A percentile compares a stretch with the other conserved stretches of the same genome.
phyloP scores from a whole-genome alignment of 2,888 invertebrate species.

The Agrochola lychnidis region DNA sequence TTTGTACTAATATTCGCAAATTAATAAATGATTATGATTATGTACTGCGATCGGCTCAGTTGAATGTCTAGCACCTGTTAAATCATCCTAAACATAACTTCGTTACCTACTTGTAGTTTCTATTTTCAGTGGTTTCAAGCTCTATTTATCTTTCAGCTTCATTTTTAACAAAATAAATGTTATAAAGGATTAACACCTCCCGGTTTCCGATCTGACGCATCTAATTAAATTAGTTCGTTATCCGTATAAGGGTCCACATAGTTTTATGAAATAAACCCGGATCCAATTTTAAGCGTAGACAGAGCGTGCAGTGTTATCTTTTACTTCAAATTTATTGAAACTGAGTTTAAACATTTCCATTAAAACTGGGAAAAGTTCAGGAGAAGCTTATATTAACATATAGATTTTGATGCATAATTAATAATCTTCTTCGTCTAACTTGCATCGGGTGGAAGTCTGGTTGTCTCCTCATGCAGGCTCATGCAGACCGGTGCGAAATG shows the following conservation, averaged over 20 bases:
- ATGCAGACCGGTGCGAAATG: too few relatives aligned
- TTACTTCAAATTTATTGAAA: conserved; percentile 20
- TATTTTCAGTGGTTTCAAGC: background rate
- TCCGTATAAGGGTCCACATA: conserved; percentile 27
- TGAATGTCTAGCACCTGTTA: background rate
- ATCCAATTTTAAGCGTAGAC: conserved; percentile 23
- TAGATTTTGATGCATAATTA: conserved; percentile 14
- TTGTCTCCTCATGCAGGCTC: background rate
- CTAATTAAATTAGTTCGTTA: conserved; percentile 49
- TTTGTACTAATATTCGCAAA: too few relatives aligned
- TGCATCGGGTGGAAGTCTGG: background rate
- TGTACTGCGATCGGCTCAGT: background rate
- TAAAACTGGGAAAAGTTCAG: conserved; percentile 24
- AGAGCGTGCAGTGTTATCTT: conserved; percentile 9
- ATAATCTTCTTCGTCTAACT: background rate
- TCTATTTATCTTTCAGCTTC: background rate
- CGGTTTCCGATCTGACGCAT: conserved; percentile 22
- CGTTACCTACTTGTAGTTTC: background rate
- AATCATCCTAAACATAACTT: background rate
- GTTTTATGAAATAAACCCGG: conserved; percentile 48
- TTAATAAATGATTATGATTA: too few relatives aligned
- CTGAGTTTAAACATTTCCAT: conserved; percentile 10
- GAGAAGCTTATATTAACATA: conserved; percentile 11
- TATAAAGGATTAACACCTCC: conserved; percentile 24
- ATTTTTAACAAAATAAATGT: background rate